Percentiles rank a stretch among this genome's conserved stretches.
These are phyloP conservation scores for Neomicropteryx cornuta DNA, from an alignment of 1,140 invertebrate species.

Conservation along the genomic window DNA sequence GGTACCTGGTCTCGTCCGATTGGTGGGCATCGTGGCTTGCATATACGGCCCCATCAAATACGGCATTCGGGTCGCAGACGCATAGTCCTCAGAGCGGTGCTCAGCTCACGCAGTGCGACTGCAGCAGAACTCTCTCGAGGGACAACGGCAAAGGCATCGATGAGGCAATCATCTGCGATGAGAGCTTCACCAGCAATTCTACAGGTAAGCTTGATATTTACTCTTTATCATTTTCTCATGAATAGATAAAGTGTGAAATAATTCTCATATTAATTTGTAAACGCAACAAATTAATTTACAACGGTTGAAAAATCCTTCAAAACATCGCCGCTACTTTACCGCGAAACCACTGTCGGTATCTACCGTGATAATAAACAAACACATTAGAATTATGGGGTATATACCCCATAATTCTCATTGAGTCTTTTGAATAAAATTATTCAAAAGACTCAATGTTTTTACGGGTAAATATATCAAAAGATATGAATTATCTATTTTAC, in stretches of 20 bases:
- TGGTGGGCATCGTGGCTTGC: constrained; percentile 76
- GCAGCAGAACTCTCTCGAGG: constrained; percentile 20
- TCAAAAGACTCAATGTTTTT: too few relatives aligned
- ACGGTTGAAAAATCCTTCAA: too few relatives aligned
- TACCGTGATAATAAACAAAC: too few relatives aligned
- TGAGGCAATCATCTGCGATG: constrained; percentile 50
- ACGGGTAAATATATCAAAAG: too few relatives aligned
- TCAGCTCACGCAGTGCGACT: constrained; percentile 20
- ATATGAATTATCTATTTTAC: too few relatives aligned
- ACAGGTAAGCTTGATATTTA: constrained; percentile 26
- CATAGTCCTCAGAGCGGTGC: constrained; percentile 9
- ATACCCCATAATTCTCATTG: too few relatives aligned
- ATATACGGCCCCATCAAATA: constrained; percentile 44
- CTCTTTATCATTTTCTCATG: constrained; percentile 2
- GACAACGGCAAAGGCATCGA: constrained; percentile 42
- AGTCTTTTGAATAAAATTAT: too few relatives aligned
- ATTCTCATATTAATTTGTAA: too few relatives aligned
- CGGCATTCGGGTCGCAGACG: constrained; percentile 7
- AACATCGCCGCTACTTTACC: too few relatives aligned
- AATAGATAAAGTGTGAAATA: neutral
- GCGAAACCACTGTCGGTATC: too few relatives aligned
- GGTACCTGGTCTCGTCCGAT: constrained; percentile 72
- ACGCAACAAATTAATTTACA: too few relatives aligned
- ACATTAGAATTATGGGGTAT: too few relatives aligned
- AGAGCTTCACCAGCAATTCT: constrained; percentile 49